These are phyloP conservation scores for Rhinopomastus cyanomelas DNA, from an alignment of 2,113 vertebrate genomes.

Conservation along the genomic window DNA sequence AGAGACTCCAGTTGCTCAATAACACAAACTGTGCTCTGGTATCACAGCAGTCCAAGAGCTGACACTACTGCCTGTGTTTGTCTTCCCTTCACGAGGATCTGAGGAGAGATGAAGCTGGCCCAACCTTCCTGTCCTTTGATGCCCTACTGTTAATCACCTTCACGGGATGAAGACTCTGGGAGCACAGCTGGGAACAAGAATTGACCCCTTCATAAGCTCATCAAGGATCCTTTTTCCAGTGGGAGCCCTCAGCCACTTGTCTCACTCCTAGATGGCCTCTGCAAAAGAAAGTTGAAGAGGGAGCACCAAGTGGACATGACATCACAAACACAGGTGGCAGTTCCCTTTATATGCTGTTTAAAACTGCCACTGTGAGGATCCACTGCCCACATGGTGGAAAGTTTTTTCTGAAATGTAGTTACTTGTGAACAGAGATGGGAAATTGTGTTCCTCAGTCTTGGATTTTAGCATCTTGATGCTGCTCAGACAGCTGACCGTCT, in stretches of 20 bases:
- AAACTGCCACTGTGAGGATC: neutral
- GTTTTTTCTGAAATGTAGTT: neutral
- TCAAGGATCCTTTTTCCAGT: neutral
- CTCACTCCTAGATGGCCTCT: neutral
- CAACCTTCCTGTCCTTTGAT: neutral
- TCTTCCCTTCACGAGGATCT: neutral
- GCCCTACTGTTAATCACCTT: neutral
- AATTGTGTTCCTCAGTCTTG: neutral
- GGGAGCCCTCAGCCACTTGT: neutral
- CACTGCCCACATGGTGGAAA: neutral
- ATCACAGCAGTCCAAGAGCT: neutral
- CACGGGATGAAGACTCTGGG: neutral
- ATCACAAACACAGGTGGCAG: neutral
- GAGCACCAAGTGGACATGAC: neutral
- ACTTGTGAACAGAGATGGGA: neutral
- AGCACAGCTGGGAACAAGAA: neutral
- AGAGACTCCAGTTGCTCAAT: neutral
- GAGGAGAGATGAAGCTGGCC: neutral
- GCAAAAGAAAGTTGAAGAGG: neutral
- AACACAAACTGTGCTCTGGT: neutral
- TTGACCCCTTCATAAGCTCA: neutral
- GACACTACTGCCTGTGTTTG: neutral
- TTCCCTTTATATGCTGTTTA: neutral
- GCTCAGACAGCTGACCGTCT: neutral
- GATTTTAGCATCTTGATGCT: neutral